Percentiles rank a stretch among this genome's conserved stretches.
Evolutionary conservation across 2,797 vertebrate species (phyloP).

Genomic region (Lepus oiostolus): DNA sequence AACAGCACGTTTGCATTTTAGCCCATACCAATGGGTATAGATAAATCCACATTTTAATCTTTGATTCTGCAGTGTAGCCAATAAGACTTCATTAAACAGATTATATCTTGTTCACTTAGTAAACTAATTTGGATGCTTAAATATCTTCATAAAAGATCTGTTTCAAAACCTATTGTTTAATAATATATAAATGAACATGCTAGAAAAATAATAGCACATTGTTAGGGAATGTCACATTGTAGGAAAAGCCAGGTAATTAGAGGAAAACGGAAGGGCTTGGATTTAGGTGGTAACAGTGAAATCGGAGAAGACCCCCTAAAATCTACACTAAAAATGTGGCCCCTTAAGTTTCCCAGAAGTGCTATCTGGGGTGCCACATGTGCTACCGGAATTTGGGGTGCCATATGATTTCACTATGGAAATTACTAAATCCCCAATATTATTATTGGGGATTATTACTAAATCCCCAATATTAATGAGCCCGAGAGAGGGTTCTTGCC

Average conservation of each 20-base stretch:
- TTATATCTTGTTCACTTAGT: conserved; percentile 3
- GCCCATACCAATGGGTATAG: not conserved
- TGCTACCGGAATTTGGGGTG: too few species aligned
- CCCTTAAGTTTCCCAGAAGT: too few species aligned
- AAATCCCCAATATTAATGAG: too few species aligned
- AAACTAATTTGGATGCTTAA: conserved; percentile 48
- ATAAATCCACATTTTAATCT: conserved; percentile 41
- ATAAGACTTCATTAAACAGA: conserved; percentile 23
- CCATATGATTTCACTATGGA: too few species aligned
- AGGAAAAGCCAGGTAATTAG: conserved; percentile 7
- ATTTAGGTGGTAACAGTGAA: not conserved
- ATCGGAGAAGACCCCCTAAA: too few species aligned
- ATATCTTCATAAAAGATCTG: not conserved
- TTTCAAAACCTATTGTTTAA: conserved; percentile 27
- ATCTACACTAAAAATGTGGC: too few species aligned
- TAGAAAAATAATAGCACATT: not conserved
- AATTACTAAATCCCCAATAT: too few species aligned
- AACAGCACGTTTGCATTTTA: not conserved
- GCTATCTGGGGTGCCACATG: too few species aligned
- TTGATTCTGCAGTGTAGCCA: not conserved
- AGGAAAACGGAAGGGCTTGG: not conserved
- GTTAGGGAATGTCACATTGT: not conserved
- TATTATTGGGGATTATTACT: too few species aligned
- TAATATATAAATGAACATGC: not conserved
- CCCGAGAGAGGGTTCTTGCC: too few species aligned